Conservation (phyloP, 2,113 vertebrate species). For the Nothocercus julius region DNA sequence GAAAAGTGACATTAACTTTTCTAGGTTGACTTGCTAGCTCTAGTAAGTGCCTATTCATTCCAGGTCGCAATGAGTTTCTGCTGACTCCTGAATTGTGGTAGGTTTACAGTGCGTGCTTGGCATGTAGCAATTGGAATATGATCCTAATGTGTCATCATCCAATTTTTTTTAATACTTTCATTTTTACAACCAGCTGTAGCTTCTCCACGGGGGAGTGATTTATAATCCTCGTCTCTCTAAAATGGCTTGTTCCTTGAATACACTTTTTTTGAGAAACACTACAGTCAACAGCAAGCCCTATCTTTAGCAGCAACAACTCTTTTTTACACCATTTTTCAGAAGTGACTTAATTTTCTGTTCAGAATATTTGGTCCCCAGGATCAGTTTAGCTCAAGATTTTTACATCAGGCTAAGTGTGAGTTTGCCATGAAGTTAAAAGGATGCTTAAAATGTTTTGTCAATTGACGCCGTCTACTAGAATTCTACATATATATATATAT, state of each 20-base stretch:
- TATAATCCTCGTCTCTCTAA: not conserved
- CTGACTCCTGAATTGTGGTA: not conserved
- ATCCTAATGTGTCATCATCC: not conserved
- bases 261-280: not conserved
- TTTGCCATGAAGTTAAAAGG: not conserved
- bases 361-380: not conserved
- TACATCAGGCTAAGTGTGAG: not conserved
- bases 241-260: not conserved
- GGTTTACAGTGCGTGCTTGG: not conserved
- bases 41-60: not conserved
- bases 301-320: not conserved
- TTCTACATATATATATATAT: no score
- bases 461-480: not conserved
- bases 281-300: not conserved
- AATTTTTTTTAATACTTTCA: not conserved
- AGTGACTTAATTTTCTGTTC: not conserved
- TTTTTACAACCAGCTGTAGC: not conserved
- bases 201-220: not conserved
- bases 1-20: not conserved
- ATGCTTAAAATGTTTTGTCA: not conserved
- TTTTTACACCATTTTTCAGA: not conserved
- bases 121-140: not conserved
- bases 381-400: not conserved
- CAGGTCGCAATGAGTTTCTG: not conserved
- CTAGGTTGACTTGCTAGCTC: not conserved